Evolutionary conservation across 2,888 invertebrate genomes (phyloP).

Genomic region (Rutpela maculata): DNA sequence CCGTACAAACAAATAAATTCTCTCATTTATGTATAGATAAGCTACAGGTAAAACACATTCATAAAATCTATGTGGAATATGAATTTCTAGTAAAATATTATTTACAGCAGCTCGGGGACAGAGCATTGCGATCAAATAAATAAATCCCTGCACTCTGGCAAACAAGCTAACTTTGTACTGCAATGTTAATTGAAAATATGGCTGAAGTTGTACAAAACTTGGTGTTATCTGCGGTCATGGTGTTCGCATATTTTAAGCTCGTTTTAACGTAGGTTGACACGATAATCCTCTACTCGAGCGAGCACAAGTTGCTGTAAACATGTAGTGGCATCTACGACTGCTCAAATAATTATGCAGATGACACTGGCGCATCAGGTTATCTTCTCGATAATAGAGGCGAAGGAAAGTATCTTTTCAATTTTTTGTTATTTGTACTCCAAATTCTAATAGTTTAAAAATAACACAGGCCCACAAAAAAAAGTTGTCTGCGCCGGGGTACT

Average conservation of each 20-base stretch:
- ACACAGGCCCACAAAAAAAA: too few relatives aligned
- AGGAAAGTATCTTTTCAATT: too few relatives aligned
- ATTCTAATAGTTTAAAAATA: too few relatives aligned
- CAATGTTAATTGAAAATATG: conserved; percentile 42
- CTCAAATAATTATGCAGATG: not conserved
- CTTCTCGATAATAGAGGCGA: too few relatives aligned
- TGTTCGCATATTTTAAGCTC: conserved; percentile 33
- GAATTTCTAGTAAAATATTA: conserved; percentile 11
- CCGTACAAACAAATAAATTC: too few relatives aligned
- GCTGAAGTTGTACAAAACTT: conserved; percentile 26
- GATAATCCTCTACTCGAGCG: conserved; percentile 23
- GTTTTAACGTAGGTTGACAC: conserved; percentile 33
- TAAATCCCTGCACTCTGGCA: conserved; percentile 24
- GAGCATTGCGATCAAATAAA: conserved; percentile 23
- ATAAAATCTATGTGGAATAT: not conserved
- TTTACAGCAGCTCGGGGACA: conserved; percentile 8
- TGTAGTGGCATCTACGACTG: not conserved
- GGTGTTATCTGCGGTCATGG: conserved; percentile 38
- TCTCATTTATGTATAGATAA: not conserved
- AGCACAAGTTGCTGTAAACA: not conserved
- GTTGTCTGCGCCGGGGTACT: too few relatives aligned
- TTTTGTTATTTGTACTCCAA: too few relatives aligned
- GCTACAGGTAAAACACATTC: not conserved
- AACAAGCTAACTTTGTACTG: conserved; percentile 32
- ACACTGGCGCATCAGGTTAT: not conserved